These are phyloP conservation scores for Petrolisthes manimaculis DNA, from an alignment of 2,888 invertebrate species.

Conservation along the genomic window DNA sequence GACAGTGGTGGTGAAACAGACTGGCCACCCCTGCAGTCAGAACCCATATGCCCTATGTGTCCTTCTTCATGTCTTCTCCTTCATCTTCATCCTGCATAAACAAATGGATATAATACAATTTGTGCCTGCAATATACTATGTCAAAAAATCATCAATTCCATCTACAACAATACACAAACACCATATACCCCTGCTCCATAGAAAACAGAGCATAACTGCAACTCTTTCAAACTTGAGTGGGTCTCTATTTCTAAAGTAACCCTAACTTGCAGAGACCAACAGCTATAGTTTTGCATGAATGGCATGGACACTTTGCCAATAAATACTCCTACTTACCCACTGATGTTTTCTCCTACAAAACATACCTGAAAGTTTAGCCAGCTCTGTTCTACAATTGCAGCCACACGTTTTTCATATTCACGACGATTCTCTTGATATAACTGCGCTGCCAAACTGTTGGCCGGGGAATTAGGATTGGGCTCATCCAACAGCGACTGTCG, in stretches of 20 bases:
- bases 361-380: slow-evolving; percentile 74
- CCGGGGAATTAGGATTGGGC: slow-evolving; percentile 99
- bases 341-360: neutral
- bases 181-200: too few species aligned
- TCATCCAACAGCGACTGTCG: slow-evolving; percentile 96
- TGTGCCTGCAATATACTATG: too few species aligned
- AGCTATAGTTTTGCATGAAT: too few species aligned
- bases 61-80: slow-evolving; percentile 64
- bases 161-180: too few species aligned
- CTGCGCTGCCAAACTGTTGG: slow-evolving; percentile 99
- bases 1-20: slow-evolving; percentile 33
- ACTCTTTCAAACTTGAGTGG: too few species aligned
- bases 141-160: too few species aligned
- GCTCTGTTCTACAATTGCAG: slow-evolving; percentile 99
- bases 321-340: too few species aligned
- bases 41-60: slow-evolving; percentile 52
- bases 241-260: too few species aligned
- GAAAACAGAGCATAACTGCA: too few species aligned
- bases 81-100: slow-evolving; percentile 59
- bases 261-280: too few species aligned
- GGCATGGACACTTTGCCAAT: too few species aligned
- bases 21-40: slow-evolving; percentile 40
- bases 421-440: slow-evolving; percentile 98
- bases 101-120: neutral
- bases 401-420: slow-evolving; percentile 99